A percentile compares a stretch with the other conserved stretches of the same genome.
Evolutionary conservation across 2,888 invertebrate species (phyloP).

Genomic region (Agrotis clavis): DNA sequence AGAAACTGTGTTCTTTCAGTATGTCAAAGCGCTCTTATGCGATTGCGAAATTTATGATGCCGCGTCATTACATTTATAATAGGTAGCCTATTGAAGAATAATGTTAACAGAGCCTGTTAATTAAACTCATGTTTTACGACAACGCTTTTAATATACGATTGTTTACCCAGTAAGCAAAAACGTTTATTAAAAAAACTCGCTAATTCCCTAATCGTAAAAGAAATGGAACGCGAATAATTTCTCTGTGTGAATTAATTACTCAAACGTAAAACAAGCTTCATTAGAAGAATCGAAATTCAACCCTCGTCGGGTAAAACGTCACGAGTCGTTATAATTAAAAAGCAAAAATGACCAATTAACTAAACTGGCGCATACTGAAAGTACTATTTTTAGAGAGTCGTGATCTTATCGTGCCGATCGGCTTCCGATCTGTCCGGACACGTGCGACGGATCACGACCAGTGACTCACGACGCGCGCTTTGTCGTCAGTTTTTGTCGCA

Average conservation of each 20-base stretch:
- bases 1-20: too few species aligned
- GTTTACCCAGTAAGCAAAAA: slow-evolving; percentile 29
- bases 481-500: slow-evolving; percentile 70
- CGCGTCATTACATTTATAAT: slow-evolving; percentile 47
- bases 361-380: slow-evolving; percentile 39
- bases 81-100: slow-evolving; percentile 32
- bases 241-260: slow-evolving; percentile 60
- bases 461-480: slow-evolving; percentile 65
- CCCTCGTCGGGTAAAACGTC: slow-evolving; percentile 63
- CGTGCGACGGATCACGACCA: slow-evolving; percentile 67
- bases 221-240: slow-evolving; percentile 59
- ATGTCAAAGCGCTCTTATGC: too few species aligned
- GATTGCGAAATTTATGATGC: slow-evolving; percentile 37
- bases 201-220: slow-evolving; percentile 46
- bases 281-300: slow-evolving; percentile 65
- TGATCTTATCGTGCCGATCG: slow-evolving; percentile 65
- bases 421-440: slow-evolving; percentile 65
- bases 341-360: slow-evolving; percentile 67
- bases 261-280: slow-evolving; percentile 62
- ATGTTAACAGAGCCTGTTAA: slow-evolving; percentile 33
- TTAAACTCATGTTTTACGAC: slow-evolving; percentile 39
- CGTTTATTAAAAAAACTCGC: slow-evolving; percentile 18
- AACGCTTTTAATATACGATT: slow-evolving; percentile 29
- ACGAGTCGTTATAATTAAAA: slow-evolving; percentile 68
- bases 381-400: slow-evolving; percentile 53